Percentiles rank a stretch among this genome's conserved stretches.
phyloP scores from a whole-genome alignment of 2,797 vertebrate genomes.

The Valencia hispanica region DNA sequence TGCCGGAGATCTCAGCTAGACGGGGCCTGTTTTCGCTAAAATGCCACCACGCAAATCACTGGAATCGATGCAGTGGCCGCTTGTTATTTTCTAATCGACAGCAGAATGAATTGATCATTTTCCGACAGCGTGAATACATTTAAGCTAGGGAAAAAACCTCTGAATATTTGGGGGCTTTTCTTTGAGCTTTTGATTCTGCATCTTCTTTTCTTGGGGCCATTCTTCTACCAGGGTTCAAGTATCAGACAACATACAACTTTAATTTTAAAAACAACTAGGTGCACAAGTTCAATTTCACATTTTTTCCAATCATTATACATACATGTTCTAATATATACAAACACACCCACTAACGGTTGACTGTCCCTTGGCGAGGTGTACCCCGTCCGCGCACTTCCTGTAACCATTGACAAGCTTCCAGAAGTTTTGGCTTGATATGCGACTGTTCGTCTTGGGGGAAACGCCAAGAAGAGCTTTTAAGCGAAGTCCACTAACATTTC shows the following conservation, averaged over 20 bases:
- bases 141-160: conserved; percentile 35
- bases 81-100: conserved; percentile 47
- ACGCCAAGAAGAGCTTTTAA: background rate
- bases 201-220: background rate
- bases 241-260: background rate
- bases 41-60: conserved; percentile 6
- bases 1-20: conserved; percentile 34
- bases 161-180: conserved; percentile 13
- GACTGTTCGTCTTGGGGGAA: background rate
- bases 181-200: background rate
- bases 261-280: background rate
- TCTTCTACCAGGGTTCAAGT: background rate
- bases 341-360: no score
- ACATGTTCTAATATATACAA: no score
- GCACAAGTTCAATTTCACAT: no score
- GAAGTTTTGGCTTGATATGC: background rate
- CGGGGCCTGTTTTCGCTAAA: conserved; percentile 28
- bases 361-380: no score
- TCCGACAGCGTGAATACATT: conserved; percentile 29
- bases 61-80: conserved; percentile 20
- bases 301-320: no score
- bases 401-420: background rate
- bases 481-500: background rate
- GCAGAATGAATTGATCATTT: conserved; percentile 27
- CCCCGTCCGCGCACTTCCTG: background rate